Evolutionary conservation across 1,140 invertebrate genomes (phyloP).

Genomic region (Branchinecta lindahli): DNA sequence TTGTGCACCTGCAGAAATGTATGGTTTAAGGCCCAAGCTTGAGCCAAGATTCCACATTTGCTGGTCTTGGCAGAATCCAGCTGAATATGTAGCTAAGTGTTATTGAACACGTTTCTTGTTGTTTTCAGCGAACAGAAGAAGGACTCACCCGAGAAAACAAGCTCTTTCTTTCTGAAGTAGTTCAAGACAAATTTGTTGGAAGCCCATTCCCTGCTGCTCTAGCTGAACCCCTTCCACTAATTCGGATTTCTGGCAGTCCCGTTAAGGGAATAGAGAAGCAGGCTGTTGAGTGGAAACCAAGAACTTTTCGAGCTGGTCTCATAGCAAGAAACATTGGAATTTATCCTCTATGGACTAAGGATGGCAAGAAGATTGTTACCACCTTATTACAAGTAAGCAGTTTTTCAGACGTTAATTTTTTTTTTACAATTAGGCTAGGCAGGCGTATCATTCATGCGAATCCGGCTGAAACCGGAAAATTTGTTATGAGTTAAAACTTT

Average conservation of each 20-base stretch:
- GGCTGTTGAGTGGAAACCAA: conserved; percentile 43
- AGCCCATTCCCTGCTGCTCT: conserved; percentile 31
- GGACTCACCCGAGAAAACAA: conserved; percentile 58
- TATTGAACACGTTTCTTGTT: neutral
- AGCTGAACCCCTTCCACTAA: conserved; percentile 24
- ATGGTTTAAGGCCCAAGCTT: too few relatives aligned
- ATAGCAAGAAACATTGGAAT: conserved; percentile 85
- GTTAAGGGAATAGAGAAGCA: conserved; percentile 39
- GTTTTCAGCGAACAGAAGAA: conserved; percentile 45
- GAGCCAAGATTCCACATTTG: neutral
- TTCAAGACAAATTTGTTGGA: conserved; percentile 44
- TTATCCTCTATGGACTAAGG: conserved; percentile 78
- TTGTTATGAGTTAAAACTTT: too few relatives aligned
- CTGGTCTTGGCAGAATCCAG: neutral
- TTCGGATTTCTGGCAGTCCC: conserved; percentile 32
- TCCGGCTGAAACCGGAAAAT: too few relatives aligned
- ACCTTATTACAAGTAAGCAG: conserved; percentile 65
- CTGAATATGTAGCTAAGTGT: neutral
- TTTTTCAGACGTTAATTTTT: neutral
- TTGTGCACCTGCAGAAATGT: too few relatives aligned
- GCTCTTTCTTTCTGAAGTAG: conserved; percentile 61
- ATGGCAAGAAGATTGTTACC: conserved; percentile 55
- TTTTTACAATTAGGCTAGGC: neutral
- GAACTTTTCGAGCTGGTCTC: conserved; percentile 55
- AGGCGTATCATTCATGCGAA: too few relatives aligned